phyloP scores from a whole-genome alignment of 2,888 invertebrate genomes.

The Ceraclea dissimilis region DNA sequence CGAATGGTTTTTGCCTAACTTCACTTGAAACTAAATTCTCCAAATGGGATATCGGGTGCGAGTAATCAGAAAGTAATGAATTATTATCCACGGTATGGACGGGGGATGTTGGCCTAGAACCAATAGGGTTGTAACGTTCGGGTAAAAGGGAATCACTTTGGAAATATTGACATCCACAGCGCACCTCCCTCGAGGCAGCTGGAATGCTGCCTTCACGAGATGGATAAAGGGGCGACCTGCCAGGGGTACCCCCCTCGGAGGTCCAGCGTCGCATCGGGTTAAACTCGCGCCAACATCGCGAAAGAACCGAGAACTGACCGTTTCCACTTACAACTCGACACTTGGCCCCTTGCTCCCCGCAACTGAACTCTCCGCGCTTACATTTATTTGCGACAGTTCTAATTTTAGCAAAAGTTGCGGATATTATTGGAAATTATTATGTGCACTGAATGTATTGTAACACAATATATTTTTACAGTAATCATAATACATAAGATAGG shows the following conservation, averaged over 20 bases:
- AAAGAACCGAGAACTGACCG: constrained; percentile 1
- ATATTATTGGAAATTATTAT: constrained; percentile 14
- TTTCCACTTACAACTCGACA: constrained; percentile 3
- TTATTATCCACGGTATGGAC: not conserved
- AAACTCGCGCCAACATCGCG: constrained; percentile 8
- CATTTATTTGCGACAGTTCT: constrained; percentile 13
- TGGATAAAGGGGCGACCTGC: constrained; percentile 56
- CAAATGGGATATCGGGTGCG: not conserved
- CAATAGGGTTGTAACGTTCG: constrained; percentile 42
- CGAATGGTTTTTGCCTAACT: not conserved
- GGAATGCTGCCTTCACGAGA: constrained; percentile 66
- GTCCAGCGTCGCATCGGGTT: constrained; percentile 54
- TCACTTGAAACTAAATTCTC: not conserved
- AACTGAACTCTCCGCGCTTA: constrained; percentile 8
- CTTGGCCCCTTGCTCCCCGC: constrained; percentile 11
- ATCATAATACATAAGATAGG: too few species aligned
- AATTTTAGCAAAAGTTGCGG: constrained; percentile 15
- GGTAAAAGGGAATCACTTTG: constrained; percentile 73
- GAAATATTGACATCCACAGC: constrained; percentile 81
- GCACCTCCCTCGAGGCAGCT: constrained; percentile 68
- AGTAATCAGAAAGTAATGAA: not conserved
- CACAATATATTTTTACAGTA: not conserved
- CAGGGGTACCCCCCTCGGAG: constrained; percentile 59
- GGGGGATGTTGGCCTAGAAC: constrained; percentile 9
- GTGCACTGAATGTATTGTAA: constrained; percentile 4